Evolutionary conservation across 2,797 vertebrate genomes (phyloP).

Genomic region (Myioborus miniatus): DNA sequence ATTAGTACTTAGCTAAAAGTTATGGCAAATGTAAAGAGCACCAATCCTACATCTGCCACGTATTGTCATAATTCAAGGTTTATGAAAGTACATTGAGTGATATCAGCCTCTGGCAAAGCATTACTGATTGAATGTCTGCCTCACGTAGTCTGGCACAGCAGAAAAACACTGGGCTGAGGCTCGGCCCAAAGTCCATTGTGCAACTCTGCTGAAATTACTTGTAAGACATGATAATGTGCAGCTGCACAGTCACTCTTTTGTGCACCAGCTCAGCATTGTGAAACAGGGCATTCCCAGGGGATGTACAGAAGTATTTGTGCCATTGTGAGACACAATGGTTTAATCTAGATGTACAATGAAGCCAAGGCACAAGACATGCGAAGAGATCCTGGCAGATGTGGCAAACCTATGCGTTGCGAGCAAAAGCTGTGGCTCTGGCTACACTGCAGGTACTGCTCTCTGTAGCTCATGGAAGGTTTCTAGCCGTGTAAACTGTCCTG

Average conservation of each 20-base stretch:
- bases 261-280: background rate
- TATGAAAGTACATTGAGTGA: background rate
- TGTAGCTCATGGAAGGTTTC: background rate
- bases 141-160: background rate
- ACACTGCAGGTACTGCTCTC: background rate
- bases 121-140: background rate
- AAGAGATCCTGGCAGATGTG: background rate
- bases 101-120: background rate
- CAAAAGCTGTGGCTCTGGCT: background rate
- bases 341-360: background rate
- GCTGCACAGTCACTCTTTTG: background rate
- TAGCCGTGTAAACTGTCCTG: background rate
- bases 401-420: background rate
- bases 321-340: background rate
- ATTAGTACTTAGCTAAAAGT: background rate
- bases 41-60: rapidly evolving
- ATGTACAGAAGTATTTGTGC: background rate
- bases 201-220: background rate
- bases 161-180: background rate
- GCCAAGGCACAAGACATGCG: background rate
- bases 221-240: background rate
- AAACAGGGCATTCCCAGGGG: background rate
- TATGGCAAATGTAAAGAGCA: background rate
- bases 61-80: background rate
- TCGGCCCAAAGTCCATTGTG: background rate